Evolutionary conservation across 2,113 vertebrate genomes (phyloP), one percentile per base, ranked within the genome.

Genomic region (Oophaga pumilio): DNA sequence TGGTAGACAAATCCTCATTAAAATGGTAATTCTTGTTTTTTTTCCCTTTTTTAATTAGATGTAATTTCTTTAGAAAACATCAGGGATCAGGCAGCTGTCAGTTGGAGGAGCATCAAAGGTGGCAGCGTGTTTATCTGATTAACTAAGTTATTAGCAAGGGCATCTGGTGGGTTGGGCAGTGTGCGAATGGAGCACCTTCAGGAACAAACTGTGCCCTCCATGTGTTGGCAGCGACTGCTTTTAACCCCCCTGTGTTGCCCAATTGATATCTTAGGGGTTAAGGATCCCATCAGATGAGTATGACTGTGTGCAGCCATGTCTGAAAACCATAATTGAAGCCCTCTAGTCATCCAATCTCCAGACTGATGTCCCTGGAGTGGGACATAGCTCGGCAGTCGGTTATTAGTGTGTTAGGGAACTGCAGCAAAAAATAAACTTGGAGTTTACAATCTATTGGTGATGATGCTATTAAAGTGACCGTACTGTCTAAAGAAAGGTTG

Each of bases 11-110:
- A 82, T 74, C 78, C 86, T 87, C 86, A 87, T 87, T 87, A 87
- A 87, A 82, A 87, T 87, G 86, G 78, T 87, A 87, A 87, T 87
- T 87, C 86, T 82, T 81, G 77, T 80, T 69, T 68, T 68, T 84
- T 26, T 59, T 52, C n/a, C 12, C 53, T 43, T 56, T 74, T 82
- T 74, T 87, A 87, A 87, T 87, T 87, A 87, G 86, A 87, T 62
- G 69, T 87, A 71, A 87, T 87, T 87, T 87, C 78, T 87, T 52
- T 53, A 56, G 68, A 82, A 82, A 82, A 76, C 86, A 82, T 87
- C 68, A 62, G 86, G 78, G 85, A 82, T 82, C 66, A 73, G 85
- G 85, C 78, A 74, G 86, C 86, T 87, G 86, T 82, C 86, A 33
- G 86, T 76, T 76, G 86, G 78, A 87, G 68, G 57, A 74, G 64